Evolutionary conservation across 2,888 invertebrate genomes (phyloP).

Genomic region (Andrena bucephala): DNA sequence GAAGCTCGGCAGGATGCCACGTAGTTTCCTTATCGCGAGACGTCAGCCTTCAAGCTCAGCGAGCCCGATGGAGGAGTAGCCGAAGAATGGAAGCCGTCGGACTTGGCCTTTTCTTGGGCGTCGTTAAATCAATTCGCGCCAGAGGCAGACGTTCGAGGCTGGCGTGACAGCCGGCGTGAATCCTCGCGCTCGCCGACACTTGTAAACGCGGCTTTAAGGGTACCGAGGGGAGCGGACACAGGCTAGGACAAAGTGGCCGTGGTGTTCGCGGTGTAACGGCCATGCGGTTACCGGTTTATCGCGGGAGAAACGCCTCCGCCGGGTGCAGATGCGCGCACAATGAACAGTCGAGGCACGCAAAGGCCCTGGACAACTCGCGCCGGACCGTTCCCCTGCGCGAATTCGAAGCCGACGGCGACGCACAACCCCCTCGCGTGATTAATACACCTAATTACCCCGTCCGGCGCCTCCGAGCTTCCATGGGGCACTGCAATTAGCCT

Average conservation of each 20-base stretch:
- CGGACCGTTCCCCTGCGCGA: slow-evolving; percentile 23
- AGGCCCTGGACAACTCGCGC: slow-evolving; percentile 19
- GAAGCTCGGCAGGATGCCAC: background rate
- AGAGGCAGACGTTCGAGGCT: slow-evolving; percentile 43
- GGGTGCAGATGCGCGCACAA: slow-evolving; percentile 56
- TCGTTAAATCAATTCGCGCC: slow-evolving; percentile 66
- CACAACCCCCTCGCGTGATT: slow-evolving; percentile 38
- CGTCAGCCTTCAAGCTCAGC: background rate
- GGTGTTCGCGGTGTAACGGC: slow-evolving; percentile 69
- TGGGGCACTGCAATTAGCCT: slow-evolving; percentile 46
- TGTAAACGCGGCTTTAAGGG: slow-evolving; percentile 71
- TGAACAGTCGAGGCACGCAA: slow-evolving; percentile 43
- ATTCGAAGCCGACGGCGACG: slow-evolving; percentile 20
- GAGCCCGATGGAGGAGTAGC: too few relatives aligned
- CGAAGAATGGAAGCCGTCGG: slow-evolving; percentile 15
- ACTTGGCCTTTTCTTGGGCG: slow-evolving; percentile 16
- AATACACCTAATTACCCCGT: slow-evolving; percentile 55
- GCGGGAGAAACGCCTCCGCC: slow-evolving; percentile 60
- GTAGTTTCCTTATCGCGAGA: background rate
- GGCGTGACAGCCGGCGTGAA: slow-evolving; percentile 67
- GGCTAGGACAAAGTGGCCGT: slow-evolving; percentile 73
- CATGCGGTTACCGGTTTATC: slow-evolving; percentile 74
- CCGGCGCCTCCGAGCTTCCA: slow-evolving; percentile 29
- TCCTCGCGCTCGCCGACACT: slow-evolving; percentile 69
- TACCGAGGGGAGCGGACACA: slow-evolving; percentile 61